A percentile compares a stretch with the other conserved stretches of the same genome.
phyloP scores from a whole-genome alignment of 2,888 invertebrate genomes.

The Lepidochrysops patricia region DNA sequence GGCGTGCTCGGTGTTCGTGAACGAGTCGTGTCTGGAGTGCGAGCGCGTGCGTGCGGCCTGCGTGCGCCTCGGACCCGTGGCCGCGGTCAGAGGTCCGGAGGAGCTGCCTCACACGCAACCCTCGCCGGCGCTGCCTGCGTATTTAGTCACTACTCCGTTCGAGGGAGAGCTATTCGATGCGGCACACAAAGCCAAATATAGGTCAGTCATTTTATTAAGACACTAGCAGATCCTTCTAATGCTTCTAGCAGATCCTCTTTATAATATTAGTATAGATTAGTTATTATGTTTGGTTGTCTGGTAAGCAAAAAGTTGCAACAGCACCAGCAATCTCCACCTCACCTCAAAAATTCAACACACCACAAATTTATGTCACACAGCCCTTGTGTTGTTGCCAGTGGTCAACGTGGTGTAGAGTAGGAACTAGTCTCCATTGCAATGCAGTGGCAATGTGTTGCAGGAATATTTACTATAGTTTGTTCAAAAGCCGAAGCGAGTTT shows the following conservation, averaged over 20 bases:
- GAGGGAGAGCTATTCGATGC: slow-evolving; percentile 81
- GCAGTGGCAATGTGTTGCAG: no score
- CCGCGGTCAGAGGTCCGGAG: slow-evolving; percentile 53
- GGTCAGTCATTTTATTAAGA: slow-evolving; percentile 34
- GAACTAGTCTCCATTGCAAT: no score
- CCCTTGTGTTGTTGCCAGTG: no score
- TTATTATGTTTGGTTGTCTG: no score
- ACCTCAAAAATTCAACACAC: no score
- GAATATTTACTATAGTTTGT: no score
- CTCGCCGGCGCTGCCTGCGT: slow-evolving; percentile 51
- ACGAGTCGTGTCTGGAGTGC: slow-evolving; percentile 64
- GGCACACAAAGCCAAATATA: slow-evolving; percentile 74
- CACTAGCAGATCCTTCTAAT: not conserved
- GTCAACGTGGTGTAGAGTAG: no score
- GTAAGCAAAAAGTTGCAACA: no score
- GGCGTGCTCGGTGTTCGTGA: slow-evolving; percentile 60
- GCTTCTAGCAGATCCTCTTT: not conserved
- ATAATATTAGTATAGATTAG: no score
- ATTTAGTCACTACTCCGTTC: slow-evolving; percentile 82
- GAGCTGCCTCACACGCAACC: slow-evolving; percentile 50
- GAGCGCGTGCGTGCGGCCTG: slow-evolving; percentile 66
- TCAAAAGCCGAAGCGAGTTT: no score
- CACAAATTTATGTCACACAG: no score
- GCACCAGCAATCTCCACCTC: no score
- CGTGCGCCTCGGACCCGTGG: slow-evolving; percentile 62